Evolutionary conservation across 2,888 invertebrate species (phyloP), one percentile per base, ranked within the genome.

Genomic region (Papilio protenor): DNA sequence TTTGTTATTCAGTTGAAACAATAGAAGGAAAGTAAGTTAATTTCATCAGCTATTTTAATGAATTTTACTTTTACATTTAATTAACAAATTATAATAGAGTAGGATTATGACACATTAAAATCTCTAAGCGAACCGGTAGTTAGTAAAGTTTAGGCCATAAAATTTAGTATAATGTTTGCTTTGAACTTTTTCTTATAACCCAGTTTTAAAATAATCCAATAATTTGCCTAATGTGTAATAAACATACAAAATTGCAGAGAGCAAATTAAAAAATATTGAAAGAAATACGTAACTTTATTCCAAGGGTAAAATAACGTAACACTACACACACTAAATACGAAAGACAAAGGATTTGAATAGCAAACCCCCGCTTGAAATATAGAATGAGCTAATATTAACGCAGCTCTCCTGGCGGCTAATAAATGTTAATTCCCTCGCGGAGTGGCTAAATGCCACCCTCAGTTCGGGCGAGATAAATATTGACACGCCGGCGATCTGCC

Each of bases 371-470:
- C 86, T 85, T 86, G 84, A 87, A 87, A 87, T 86, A 89, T 89
- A 87, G 87, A 88, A 87, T 85, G 87, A 87, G 86, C 92, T 88
- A 92, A 94, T 94, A 94, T 94, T 93, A 93, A 91, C 91, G 86
- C 80, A 91, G 91, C 93, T 87, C 94, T 94, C 87, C 83, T 85
- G 81, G 80, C 84, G 83, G 89, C 89, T 89, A 90, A 92, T 92
- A 91, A 93, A 93, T 92, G 92, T 90, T 90, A 92, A 93, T 92
- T 91, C 90, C 87, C 88, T 91, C 90, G 89, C 89, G 85, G 86
- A 89, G 87, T 85, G 86, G 88, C 86, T 89, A 90, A 73, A 73
- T 78, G 73, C 75, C 81, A 77, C 82, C 82, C 83, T 81, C 80
- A 69, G 82, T 81, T 84, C 82, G 82, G 80, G 82, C 82, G 81